Evolutionary conservation across 2,797 vertebrate species (phyloP).

Genomic region (Bovichtus diacanthus): DNA sequence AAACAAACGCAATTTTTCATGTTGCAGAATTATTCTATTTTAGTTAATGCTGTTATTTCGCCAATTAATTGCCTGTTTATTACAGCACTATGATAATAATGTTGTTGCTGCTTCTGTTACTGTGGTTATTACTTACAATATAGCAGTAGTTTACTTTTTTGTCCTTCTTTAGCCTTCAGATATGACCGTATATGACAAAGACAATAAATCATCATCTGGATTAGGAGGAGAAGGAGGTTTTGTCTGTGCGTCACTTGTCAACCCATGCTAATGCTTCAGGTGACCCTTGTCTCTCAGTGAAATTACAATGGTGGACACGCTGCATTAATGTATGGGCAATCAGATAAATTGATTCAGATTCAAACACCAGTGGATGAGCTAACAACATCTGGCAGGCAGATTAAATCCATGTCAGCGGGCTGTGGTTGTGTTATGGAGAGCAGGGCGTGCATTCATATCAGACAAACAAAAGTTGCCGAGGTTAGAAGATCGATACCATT

Average conservation of each 20-base stretch:
- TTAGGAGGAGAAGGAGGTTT: neutral
- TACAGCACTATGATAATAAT: neutral
- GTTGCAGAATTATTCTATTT: neutral
- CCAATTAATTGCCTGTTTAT: neutral
- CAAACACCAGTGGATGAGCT: conserved; percentile 58
- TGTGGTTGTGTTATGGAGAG: conserved; percentile 17
- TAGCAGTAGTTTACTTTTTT: neutral
- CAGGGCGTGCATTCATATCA: neutral
- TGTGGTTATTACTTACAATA: neutral
- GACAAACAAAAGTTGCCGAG: neutral
- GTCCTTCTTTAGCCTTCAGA: neutral
- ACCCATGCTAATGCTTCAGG: conserved; percentile 15
- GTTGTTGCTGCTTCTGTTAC: neutral
- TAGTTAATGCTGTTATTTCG: neutral
- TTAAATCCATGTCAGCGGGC: conserved; percentile 52
- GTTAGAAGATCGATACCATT: neutral
- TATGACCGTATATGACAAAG: neutral
- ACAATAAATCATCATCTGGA: neutral
- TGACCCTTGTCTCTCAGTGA: conserved; percentile 27
- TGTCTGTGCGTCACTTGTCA: neutral
- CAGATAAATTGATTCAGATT: conserved; percentile 73
- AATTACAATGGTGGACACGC: conserved; percentile 23
- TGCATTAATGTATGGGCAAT: conserved; percentile 70
- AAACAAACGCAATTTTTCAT: neutral
- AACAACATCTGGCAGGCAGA: conserved; percentile 75